A percentile compares a stretch with the other conserved stretches of the same genome.
Conservation (phyloP, 2,797 vertebrate genomes). For the Phaenicophaeus curvirostris region DNA sequence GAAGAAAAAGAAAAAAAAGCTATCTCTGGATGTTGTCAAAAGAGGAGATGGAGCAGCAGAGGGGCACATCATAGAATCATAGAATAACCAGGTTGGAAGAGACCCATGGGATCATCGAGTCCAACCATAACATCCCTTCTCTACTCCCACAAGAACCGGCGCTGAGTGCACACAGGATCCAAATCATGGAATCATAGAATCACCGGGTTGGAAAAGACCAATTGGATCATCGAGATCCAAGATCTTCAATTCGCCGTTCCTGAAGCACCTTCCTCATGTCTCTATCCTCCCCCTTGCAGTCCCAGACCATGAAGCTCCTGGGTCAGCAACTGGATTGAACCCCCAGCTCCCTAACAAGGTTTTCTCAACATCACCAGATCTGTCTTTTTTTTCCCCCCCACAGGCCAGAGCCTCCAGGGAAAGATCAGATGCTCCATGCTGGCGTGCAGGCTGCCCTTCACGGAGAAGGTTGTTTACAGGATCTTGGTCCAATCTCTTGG, state of each 20-base stretch:
- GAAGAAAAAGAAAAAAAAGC: not conserved
- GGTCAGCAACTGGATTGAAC: not conserved
- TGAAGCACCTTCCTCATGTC: not conserved
- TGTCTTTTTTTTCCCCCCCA: not conserved
- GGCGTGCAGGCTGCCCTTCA: not conserved
- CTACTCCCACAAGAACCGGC: rapidly evolving
- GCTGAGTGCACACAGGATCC: rapidly evolving
- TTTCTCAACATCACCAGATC: not conserved
- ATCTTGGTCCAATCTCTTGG: not conserved
- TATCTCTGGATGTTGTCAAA: rapidly evolving
- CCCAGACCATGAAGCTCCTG: not conserved
- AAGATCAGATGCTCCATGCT: not conserved
- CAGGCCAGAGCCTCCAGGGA: not conserved
- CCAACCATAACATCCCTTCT: too few species aligned
- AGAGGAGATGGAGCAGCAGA: not conserved
- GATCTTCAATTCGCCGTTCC: not conserved
- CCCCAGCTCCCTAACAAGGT: not conserved
- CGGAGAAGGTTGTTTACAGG: not conserved
- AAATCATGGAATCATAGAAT: too few species aligned
- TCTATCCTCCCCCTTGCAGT: not conserved
- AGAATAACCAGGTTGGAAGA: too few species aligned
- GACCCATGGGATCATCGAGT: too few species aligned
- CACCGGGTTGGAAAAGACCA: too few species aligned
- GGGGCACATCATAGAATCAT: too few species aligned
- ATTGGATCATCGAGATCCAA: too few species aligned